Base-by-base conservation (phyloP, 2,797 vertebrate species). In the Carcharodon carcharias region DNA sequence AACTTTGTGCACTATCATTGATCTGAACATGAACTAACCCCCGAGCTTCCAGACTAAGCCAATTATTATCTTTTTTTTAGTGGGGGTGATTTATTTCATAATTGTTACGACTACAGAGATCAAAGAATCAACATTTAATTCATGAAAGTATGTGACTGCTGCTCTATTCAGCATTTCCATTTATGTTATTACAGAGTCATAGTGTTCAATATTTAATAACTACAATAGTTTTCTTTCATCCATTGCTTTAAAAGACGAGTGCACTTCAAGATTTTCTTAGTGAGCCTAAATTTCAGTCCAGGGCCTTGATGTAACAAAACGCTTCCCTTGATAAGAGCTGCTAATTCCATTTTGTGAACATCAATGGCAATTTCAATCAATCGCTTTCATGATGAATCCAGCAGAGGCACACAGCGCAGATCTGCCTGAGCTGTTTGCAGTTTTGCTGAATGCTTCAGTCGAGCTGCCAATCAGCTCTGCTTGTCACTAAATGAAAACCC, bases 171-270 rank as follows among this genome's bases (percentile, higher is more conserved):
- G n/a, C 16, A 21, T 91, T 61, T 35, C 26, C 56, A 56, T 58
- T 54, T 8, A 1, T 35, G 88, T 35, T 61, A 35, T 58, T 91
- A 35, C 23, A 61, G 56, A 35, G 16, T 31, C 56, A 61, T n/a
- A 16, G 26, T 61, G 88, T 91, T 58, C 88, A 91, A 91, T 91
- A 91, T 91, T 91, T 91, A 91, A 91, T 61, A 61, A 91, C 1
- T n/a, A 12, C 87, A 89, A 12, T 31, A 54, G 21, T 61, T 31
- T 31, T 56, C 54, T 28, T 89, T 56, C 54, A 54, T 58, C 54
- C 28, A 0, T 89, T 89, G 31, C 88, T 31, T 61, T 35, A 91
- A 61, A 31, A 61, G 56, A 61, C 58, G 12, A 18, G 28, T 35
- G 12, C 11, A 61, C 56, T 58, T 91, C 85, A 88, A 12, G 50